Evolutionary conservation across 2,888 invertebrate species (phyloP).

Genomic region (Cheilosia soror): DNA sequence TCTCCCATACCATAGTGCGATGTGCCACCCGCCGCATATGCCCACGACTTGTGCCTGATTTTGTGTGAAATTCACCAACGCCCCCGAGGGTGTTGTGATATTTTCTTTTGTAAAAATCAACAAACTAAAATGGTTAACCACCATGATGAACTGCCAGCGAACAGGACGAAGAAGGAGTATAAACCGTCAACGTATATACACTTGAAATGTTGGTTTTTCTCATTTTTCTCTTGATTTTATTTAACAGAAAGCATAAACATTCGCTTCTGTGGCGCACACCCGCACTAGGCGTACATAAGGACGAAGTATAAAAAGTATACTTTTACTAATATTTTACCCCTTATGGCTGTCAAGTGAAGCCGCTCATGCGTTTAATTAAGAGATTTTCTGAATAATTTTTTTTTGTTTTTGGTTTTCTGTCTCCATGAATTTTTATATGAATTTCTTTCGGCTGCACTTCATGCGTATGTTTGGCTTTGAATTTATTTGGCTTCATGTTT

Average conservation of each 20-base stretch:
- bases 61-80: constrained; percentile 52
- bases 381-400: constrained; percentile 47
- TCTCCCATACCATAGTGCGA: neutral
- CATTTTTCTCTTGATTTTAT: constrained; percentile 14
- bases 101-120: constrained; percentile 52
- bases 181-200: neutral
- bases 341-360: constrained; percentile 54
- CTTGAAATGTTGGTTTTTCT: constrained; percentile 25
- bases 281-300: neutral
- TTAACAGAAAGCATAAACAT: constrained; percentile 34
- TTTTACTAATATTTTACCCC: constrained; percentile 66
- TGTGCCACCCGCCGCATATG: neutral
- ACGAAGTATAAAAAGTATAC: constrained; percentile 19
- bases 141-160: constrained; percentile 36
- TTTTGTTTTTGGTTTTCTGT: neutral
- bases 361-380: constrained; percentile 73
- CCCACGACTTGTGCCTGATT: constrained; percentile 39
- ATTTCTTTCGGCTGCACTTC: constrained; percentile 1
- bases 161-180: neutral
- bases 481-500: constrained; percentile 12
- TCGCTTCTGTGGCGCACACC: neutral
- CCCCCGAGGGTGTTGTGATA: constrained; percentile 39
- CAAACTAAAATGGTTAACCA: constrained; percentile 67
- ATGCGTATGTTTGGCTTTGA: constrained; percentile 21
- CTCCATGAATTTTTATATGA: constrained; percentile 30